These are phyloP conservation scores for Meliscaeva auricollis DNA, from an alignment of 2,888 invertebrate genomes.

Conservation along the genomic window DNA sequence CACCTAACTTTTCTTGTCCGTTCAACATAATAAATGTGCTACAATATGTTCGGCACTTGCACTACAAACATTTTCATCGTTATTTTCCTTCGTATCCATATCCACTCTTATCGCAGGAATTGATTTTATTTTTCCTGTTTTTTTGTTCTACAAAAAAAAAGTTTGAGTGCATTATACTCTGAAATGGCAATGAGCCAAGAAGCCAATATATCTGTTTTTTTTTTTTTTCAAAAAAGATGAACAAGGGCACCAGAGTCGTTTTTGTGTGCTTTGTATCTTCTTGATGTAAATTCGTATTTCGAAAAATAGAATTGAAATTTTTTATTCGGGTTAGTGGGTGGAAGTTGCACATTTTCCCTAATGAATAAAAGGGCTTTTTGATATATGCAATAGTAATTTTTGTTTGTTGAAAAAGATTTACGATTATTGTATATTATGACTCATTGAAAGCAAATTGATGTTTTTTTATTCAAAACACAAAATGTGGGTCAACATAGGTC, in stretches of 20 bases:
- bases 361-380: constrained; percentile 3
- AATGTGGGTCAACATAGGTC: not conserved
- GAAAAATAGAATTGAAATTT: constrained; percentile 57
- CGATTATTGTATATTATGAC: not conserved
- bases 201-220: constrained; percentile 49
- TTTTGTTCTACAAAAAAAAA: not conserved
- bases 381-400: not conserved
- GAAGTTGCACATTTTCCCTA: constrained; percentile 7
- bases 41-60: constrained; percentile 41
- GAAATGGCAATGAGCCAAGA: constrained; percentile 59
- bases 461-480: not conserved
- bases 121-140: constrained; percentile 29
- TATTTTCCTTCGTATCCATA: not conserved
- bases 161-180: constrained; percentile 59
- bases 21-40: constrained; percentile 14
- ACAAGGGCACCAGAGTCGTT: constrained; percentile 58
- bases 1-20: constrained; percentile 15
- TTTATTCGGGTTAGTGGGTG: constrained; percentile 72
- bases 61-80: not conserved
- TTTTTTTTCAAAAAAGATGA: constrained; percentile 27
- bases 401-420: not conserved
- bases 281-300: constrained; percentile 23
- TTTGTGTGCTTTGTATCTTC: not conserved
- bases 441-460: not conserved
- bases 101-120: constrained; percentile 19